phyloP scores from a whole-genome alignment of 2,113 vertebrate genomes.

The Rana temporaria region DNA sequence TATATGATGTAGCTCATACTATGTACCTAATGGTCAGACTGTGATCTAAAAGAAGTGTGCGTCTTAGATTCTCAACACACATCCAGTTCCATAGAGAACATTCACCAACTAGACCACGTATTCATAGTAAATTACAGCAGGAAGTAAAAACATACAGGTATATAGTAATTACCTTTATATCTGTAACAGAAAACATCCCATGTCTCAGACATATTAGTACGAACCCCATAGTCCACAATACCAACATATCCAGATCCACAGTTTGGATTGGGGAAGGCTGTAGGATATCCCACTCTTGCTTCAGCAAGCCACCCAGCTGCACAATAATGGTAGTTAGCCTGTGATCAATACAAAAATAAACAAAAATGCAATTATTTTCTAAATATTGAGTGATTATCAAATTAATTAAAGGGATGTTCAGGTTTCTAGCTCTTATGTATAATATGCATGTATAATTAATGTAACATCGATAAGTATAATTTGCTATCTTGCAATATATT shows the following conservation, averaged over 20 bases:
- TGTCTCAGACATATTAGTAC: constrained; percentile 80
- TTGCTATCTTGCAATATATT: not conserved
- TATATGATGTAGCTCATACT: too few relatives aligned
- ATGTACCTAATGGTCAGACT: too few relatives aligned
- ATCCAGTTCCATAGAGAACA: too few relatives aligned
- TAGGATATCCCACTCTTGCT: constrained; percentile 85
- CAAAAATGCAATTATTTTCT: not conserved
- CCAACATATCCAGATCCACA: constrained; percentile 87
- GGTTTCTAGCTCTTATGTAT: too few relatives aligned
- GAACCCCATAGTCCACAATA: constrained; percentile 88
- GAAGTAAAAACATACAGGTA: not conserved
- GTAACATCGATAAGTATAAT: not conserved
- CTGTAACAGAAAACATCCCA: constrained; percentile 95
- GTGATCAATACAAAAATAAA: constrained; percentile 17
- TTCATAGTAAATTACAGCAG: too few relatives aligned
- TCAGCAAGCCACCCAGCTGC: constrained; percentile 85
- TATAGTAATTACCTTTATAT: constrained; percentile 78
- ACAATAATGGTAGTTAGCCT: constrained; percentile 88
- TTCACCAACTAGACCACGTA: too few relatives aligned
- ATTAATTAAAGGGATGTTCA: too few relatives aligned
- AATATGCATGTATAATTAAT: not conserved
- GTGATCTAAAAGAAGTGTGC: too few relatives aligned
- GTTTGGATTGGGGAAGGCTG: constrained; percentile 79
- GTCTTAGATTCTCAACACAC: too few relatives aligned
- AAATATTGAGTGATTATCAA: too few relatives aligned